A percentile compares a stretch with the other conserved stretches of the same genome.
These are phyloP conservation scores for Brachionus sp. DNA, from an alignment of 1,140 invertebrate species.

Conservation along the genomic window DNA sequence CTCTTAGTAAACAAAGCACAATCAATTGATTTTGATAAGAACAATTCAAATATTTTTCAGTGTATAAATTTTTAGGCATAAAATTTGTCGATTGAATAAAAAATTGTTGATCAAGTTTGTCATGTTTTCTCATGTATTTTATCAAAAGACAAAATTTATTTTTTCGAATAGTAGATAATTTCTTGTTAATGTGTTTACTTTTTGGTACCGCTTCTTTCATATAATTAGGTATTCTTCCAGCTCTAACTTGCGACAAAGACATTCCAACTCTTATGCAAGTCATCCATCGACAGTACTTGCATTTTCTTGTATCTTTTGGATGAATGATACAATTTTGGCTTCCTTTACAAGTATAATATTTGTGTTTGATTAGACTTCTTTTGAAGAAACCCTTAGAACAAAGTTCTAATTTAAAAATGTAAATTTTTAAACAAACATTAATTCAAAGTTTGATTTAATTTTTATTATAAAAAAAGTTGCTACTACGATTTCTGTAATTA, in stretches of 20 bases:
- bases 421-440: too few species aligned
- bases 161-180: too few species aligned
- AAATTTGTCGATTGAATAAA: neutral
- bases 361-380: constrained; percentile 58
- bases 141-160: neutral
- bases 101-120: neutral
- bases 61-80: neutral
- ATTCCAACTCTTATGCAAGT: constrained; percentile 52
- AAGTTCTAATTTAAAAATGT: too few species aligned
- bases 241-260: neutral
- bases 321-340: constrained; percentile 56
- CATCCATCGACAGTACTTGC: constrained; percentile 60
- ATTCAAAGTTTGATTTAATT: too few species aligned
- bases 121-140: neutral
- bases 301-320: constrained; percentile 56
- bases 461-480: too few species aligned
- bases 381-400: constrained; percentile 59
- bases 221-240: neutral
- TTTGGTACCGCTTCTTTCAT: neutral
- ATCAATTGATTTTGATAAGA: neutral
- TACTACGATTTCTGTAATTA: too few species aligned
- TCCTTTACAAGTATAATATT: constrained; percentile 59
- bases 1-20: neutral
- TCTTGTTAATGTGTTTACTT: neutral
- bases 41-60: neutral